A percentile compares a stretch with the other conserved stretches of the same genome.
Evolutionary conservation across 2,888 invertebrate species (phyloP).

Genomic region (Watsonalla binaria): DNA sequence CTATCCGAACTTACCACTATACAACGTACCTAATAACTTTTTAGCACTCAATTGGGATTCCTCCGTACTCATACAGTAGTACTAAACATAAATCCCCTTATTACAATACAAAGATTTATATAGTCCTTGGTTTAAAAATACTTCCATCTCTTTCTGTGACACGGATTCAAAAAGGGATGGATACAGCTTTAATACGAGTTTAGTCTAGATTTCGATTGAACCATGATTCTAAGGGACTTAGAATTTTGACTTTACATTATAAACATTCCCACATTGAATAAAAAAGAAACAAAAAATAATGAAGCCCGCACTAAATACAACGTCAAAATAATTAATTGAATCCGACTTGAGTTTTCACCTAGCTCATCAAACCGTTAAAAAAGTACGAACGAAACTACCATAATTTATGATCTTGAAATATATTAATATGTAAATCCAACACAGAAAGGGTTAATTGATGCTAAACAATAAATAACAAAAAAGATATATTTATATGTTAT

Average conservation of each 20-base stretch:
- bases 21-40: too few relatives aligned
- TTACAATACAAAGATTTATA: too few relatives aligned
- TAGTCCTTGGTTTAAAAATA: too few relatives aligned
- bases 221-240: neutral
- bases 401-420: conserved; percentile 54
- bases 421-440: conserved; percentile 58
- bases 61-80: too few relatives aligned
- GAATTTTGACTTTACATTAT: conserved; percentile 1
- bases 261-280: conserved; percentile 7
- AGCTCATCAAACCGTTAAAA: conserved; percentile 30
- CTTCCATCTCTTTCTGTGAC: too few relatives aligned
- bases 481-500: conserved; percentile 30
- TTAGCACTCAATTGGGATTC: too few relatives aligned
- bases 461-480: conserved; percentile 56
- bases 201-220: too few relatives aligned
- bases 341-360: conserved; percentile 43
- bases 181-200: too few relatives aligned
- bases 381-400: conserved; percentile 33
- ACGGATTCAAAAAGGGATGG: too few relatives aligned
- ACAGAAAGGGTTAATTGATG: conserved; percentile 62
- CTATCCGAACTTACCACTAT: neutral
- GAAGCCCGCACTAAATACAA: conserved; percentile 21
- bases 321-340: conserved; percentile 54
- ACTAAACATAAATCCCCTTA: too few relatives aligned
- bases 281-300: conserved; percentile 8